Conservation (phyloP, 2,797 vertebrate species). For the Xiphophorus birchmanni region DNA sequence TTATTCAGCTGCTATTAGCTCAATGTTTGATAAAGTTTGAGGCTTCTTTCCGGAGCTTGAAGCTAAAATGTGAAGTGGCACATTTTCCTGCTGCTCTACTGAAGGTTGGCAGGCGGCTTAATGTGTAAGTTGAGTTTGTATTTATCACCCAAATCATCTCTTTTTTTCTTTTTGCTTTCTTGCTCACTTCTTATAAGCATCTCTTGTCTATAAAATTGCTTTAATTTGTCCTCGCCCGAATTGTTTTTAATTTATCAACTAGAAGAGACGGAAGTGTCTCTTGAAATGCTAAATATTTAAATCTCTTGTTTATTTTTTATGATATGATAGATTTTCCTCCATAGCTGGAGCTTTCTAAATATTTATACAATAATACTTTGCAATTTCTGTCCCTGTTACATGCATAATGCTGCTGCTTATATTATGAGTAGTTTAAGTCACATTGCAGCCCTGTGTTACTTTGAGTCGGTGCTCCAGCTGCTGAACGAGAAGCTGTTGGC, state of each 20-base stretch:
- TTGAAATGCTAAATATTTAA: background rate
- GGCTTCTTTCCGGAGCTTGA: slow-evolving; percentile 7
- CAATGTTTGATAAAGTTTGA: slow-evolving; percentile 7
- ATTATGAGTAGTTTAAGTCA: background rate
- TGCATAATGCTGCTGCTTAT: background rate
- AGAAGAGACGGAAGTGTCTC: background rate
- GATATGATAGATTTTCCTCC: background rate
- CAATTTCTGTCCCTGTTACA: background rate
- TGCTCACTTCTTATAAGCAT: background rate
- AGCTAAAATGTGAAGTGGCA: slow-evolving; percentile 25
- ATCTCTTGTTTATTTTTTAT: background rate
- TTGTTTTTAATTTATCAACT: slow-evolving; percentile 8
- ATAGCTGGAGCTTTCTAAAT: slow-evolving; percentile 3
- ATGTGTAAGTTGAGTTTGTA: slow-evolving; percentile 21
- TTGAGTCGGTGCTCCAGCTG: slow-evolving; percentile 2
- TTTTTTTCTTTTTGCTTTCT: background rate
- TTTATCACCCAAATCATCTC: slow-evolving; percentile 39
- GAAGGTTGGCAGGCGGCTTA: slow-evolving; percentile 23
- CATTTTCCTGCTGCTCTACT: slow-evolving; percentile 17
- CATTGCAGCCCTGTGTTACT: background rate
- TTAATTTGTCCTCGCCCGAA: background rate
- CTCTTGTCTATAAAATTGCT: background rate
- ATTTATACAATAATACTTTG: background rate
- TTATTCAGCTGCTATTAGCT: slow-evolving; percentile 6
- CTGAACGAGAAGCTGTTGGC: slow-evolving; percentile 31